Base-by-base conservation (phyloP, 2,888 invertebrate genomes). In the Watsonalla binaria region DNA sequence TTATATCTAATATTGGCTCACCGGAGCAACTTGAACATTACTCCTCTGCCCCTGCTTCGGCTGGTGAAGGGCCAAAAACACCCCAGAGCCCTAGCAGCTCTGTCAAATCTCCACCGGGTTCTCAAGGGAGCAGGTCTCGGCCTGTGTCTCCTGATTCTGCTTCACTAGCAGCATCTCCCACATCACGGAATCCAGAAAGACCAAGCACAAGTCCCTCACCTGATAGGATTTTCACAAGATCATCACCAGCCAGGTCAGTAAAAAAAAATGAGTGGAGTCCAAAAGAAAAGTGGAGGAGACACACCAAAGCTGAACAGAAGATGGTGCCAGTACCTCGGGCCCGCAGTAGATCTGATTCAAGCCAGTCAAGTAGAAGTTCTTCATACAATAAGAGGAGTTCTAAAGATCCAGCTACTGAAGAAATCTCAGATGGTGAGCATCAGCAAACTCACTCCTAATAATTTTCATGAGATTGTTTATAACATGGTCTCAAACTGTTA, bases 341-440 rank as follows among this genome's bases (percentile, higher is more conserved):
- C 47, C 74, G 86, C 45, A 90, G 89, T 69, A 71, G 82, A 60
- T 90, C 90, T 54, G 88, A 87, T 51, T 90, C 90, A 57, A 91
- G 91, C 70, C 82, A 72, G 53, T 90, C 91, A 35, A 90, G 89
- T 61, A 79, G 80, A 59, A 84, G 84, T 69, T 90, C 90, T 15
- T 80, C 87, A 54, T 86, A 87, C 56, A 86, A 88, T 63, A 89
- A 90, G 65, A 72, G 86, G 52, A 80, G 75, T 59, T 65, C 72
- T 54, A 90, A 88, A 59, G 89, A 89, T 62, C 86, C 91, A 53
- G 87, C 84, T 15, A 90, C 93, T 51, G 93, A 93, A 79, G 93
- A 93, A 81, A 93, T 93, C 71, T 93, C 93, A 56, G 93, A 93
- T 72, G 93, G 93, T 93, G 82, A 69, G 52, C 46, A 37, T 24